phyloP scores from a whole-genome alignment of 2,113 vertebrate genomes.

The Eptesicus fuscus region DNA sequence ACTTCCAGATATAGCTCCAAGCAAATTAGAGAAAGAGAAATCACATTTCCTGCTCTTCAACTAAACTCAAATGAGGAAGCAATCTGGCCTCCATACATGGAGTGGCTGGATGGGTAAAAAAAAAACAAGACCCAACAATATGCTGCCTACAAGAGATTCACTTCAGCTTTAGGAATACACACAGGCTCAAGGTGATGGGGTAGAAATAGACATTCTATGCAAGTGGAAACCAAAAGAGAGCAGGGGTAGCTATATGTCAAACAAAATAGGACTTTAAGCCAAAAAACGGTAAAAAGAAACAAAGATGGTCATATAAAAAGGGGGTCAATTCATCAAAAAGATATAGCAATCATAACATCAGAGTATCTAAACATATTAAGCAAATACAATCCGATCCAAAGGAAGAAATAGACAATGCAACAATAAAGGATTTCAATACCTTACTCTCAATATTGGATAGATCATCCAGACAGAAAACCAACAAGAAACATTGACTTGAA shows the following conservation, averaged over 20 bases:
- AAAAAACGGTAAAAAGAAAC: not conserved
- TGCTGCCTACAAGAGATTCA: not conserved
- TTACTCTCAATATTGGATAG: not conserved
- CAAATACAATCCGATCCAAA: not conserved
- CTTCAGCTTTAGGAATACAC: not conserved
- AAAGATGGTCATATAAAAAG: not conserved
- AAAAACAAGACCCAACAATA: not conserved
- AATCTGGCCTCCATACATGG: not conserved
- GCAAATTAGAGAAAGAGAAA: constrained; percentile 25
- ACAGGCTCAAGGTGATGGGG: not conserved
- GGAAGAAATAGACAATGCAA: not conserved
- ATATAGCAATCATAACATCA: not conserved
- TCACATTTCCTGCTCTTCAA: not conserved
- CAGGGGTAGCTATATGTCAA: not conserved
- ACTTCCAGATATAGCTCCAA: not conserved
- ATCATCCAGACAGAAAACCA: not conserved
- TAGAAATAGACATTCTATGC: not conserved
- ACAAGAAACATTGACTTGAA: not conserved
- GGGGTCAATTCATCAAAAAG: not conserved
- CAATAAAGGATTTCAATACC: not conserved
- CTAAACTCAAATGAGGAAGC: not conserved
- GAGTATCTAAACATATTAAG: not conserved
- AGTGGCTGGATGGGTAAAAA: not conserved
- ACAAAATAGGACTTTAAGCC: not conserved
- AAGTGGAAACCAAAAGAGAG: not conserved